phyloP scores from a whole-genome alignment of 2,888 invertebrate genomes.

The Nemotelus pantherinus region DNA sequence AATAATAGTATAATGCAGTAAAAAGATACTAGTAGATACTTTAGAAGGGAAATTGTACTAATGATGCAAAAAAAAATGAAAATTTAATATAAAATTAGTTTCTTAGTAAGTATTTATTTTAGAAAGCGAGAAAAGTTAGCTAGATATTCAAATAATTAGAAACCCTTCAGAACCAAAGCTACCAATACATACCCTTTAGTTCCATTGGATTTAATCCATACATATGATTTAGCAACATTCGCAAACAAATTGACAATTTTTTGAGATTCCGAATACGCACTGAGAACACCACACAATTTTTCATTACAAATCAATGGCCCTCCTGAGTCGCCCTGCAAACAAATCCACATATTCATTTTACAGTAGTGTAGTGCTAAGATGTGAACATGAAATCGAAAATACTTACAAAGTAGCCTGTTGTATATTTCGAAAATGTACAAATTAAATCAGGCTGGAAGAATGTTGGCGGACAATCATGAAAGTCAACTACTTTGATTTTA shows the following conservation, averaged over 20 bases:
- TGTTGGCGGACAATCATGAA: background rate
- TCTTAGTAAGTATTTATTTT: too few relatives aligned
- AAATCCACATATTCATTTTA: background rate
- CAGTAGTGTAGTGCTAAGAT: background rate
- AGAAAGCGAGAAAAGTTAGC: too few relatives aligned
- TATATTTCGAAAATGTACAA: background rate
- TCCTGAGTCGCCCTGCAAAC: background rate
- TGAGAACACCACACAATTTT: background rate
- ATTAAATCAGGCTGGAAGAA: background rate
- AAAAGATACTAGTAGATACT: too few relatives aligned
- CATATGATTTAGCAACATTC: background rate
- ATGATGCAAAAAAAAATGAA: too few relatives aligned
- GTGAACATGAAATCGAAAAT: background rate
- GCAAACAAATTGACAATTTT: background rate
- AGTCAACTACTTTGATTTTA: background rate
- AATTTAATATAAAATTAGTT: too few relatives aligned
- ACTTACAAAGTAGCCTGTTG: background rate
- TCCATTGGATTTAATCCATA: background rate
- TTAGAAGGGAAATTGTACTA: too few relatives aligned
- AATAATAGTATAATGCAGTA: too few relatives aligned
- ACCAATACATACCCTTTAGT: background rate
- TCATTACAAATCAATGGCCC: background rate
- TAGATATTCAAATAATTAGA: too few relatives aligned
- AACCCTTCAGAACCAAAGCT: too few relatives aligned
- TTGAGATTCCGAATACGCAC: background rate